Evolutionary conservation across 2,113 vertebrate genomes (phyloP).

Genomic region (Pelusios castaneus): DNA sequence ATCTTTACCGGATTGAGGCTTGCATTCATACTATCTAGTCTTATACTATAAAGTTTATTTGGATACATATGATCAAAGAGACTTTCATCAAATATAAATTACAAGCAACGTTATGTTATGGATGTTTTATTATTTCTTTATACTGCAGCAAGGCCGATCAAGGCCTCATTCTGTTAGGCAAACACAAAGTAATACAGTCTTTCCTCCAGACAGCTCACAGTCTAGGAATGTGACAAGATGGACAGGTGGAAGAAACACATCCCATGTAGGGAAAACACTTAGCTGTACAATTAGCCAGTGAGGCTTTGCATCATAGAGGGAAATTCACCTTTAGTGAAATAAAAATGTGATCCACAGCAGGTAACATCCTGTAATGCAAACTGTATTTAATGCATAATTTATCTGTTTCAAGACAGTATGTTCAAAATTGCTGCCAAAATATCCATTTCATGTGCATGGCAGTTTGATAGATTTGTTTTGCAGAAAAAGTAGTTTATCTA

Average conservation of each 20-base stretch:
- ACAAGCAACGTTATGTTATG: not conserved
- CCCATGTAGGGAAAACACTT: not conserved
- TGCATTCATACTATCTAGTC: not conserved
- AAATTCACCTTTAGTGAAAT: not conserved
- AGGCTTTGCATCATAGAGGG: not conserved
- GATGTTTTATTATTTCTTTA: not conserved
- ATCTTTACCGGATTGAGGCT: not conserved
- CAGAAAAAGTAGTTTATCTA: not conserved
- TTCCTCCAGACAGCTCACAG: not conserved
- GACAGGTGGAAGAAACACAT: not conserved
- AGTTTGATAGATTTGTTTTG: not conserved
- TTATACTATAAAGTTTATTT: not conserved
- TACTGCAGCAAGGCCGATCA: not conserved
- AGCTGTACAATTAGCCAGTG: not conserved
- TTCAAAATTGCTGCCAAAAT: not conserved
- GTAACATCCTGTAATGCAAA: not conserved
- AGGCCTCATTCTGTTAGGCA: not conserved
- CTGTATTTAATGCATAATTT: not conserved
- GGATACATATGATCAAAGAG: not conserved
- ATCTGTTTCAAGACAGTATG: not conserved
- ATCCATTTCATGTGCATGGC: not conserved
- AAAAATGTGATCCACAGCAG: not conserved
- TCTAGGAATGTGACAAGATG: not conserved
- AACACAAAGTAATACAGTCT: not conserved
- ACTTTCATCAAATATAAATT: not conserved